phyloP scores from a whole-genome alignment of 2,797 vertebrate species.

The Parauchenoglanis ngamensis region DNA sequence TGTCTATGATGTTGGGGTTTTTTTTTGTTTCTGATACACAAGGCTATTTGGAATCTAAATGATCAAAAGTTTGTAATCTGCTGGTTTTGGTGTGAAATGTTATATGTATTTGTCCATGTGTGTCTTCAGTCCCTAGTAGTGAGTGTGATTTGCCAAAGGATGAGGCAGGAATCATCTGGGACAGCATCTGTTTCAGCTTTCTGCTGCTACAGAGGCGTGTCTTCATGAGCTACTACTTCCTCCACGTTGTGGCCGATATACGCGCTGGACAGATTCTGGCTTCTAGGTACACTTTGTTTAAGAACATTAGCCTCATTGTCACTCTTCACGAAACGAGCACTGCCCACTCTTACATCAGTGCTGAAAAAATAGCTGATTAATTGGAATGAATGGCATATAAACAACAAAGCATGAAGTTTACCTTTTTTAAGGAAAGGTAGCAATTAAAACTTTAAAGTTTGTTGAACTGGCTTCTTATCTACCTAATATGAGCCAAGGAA shows the following conservation, averaged over 20 bases:
- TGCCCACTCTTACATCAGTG: not conserved
- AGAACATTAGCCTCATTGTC: not conserved
- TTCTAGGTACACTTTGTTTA: conserved; percentile 80
- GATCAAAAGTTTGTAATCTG: not conserved
- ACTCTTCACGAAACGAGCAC: not conserved
- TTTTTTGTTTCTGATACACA: not conserved
- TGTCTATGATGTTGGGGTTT: not conserved
- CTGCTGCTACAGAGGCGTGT: conserved; percentile 94
- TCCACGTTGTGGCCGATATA: conserved; percentile 97
- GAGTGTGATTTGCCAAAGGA: conserved; percentile 83
- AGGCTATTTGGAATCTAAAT: not conserved
- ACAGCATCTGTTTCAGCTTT: conserved; percentile 98
- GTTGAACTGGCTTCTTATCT: not conserved
- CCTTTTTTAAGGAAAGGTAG: not conserved
- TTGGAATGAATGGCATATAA: not conserved
- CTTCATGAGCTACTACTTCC: conserved; percentile 99
- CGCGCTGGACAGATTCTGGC: conserved; percentile 96
- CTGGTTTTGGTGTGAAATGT: conserved; percentile 9
- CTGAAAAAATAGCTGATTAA: not conserved
- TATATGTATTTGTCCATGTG: conserved; percentile 6
- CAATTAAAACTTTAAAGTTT: not conserved
- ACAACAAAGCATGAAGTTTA: not conserved
- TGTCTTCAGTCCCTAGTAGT: not conserved
- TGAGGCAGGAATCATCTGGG: conserved; percentile 98
- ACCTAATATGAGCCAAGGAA: not conserved